Evolutionary conservation across 92 coral and sea anemone species (phyloP), one percentile per base, ranked within the genome.

Genomic region (Palythoa grandis): DNA sequence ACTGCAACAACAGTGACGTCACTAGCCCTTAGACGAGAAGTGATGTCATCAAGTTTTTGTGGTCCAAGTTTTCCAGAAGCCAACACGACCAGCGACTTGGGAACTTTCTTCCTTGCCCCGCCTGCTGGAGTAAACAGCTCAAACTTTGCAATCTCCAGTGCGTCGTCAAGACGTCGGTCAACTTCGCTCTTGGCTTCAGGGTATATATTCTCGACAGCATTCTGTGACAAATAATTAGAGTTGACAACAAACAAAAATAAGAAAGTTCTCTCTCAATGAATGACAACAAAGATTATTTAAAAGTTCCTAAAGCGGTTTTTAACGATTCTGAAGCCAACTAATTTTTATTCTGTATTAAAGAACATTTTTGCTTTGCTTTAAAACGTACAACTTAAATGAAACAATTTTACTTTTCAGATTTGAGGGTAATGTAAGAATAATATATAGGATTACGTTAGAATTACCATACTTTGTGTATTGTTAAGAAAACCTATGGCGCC

Each of bases 81-180:
- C 70, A 97, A 80, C 43, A 97, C 96, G 24, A 97, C 86, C 83
- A 95, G 75, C 35, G 95, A 87, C 72, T 89, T 97, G n/a, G 98
- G 94, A 58, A 88, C 85, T 89, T 92, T 87, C 6, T 88, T 82
- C 56, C 99, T 92, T 72, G 96, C 89, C 7, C 99, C 99, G 77
- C 95, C 93, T 12, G 95, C 86, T 56, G 94, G 91, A 11, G 96
- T 92, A 70, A 97, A 97, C 54, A 97, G 93, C 86, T 97, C 99
- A 76, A 92, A 91, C 63, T 97, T 91, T 76, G 98, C 99, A 57
- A 94, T 92, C 65, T 88, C 88, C 66, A 97, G 90, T 0, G 99
- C 99, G 63, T 95, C 98, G 38, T 95, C 98, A 43, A 97, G 90
- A 9, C 97, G 84, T n/a, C 98, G 88, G 8, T 92, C 94, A 3